phyloP scores from a whole-genome alignment of 1,140 invertebrate genomes.

The Hyphantria cunea region DNA sequence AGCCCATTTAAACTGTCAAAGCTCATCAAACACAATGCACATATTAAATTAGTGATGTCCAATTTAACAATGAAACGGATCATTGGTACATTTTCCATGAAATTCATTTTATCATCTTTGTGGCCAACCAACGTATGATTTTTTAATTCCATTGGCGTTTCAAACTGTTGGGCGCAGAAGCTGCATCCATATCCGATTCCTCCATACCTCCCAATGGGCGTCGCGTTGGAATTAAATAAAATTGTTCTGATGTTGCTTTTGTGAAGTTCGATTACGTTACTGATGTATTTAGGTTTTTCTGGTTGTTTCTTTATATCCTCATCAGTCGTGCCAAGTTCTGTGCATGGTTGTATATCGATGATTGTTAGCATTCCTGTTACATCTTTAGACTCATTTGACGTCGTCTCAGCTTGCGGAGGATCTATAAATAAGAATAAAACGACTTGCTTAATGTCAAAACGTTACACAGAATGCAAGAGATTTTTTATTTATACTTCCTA shows the following conservation, averaged over 20 bases:
- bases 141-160: constrained; percentile 50
- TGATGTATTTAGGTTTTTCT: constrained; percentile 25
- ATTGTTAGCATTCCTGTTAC: background rate
- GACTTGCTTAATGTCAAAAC: too few relatives aligned
- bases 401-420: background rate
- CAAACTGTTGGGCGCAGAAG: constrained; percentile 45
- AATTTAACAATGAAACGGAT: constrained; percentile 50
- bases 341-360: background rate
- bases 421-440: background rate
- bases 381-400: background rate
- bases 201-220: constrained; percentile 40
- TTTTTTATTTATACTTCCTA: too few relatives aligned
- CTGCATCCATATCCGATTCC: constrained; percentile 48
- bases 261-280: constrained; percentile 43
- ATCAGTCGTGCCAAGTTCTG: background rate
- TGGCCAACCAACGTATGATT: constrained; percentile 47
- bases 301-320: background rate
- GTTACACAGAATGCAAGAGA: too few relatives aligned
- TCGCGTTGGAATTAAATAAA: constrained; percentile 49
- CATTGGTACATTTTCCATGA: constrained; percentile 41
- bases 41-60: constrained; percentile 56
- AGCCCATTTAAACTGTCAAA: constrained; percentile 39
- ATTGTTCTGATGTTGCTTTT: constrained; percentile 48
- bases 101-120: constrained; percentile 35
- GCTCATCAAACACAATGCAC: constrained; percentile 43